Conservation (phyloP, 2,113 vertebrate genomes). For the Grus americana region DNA sequence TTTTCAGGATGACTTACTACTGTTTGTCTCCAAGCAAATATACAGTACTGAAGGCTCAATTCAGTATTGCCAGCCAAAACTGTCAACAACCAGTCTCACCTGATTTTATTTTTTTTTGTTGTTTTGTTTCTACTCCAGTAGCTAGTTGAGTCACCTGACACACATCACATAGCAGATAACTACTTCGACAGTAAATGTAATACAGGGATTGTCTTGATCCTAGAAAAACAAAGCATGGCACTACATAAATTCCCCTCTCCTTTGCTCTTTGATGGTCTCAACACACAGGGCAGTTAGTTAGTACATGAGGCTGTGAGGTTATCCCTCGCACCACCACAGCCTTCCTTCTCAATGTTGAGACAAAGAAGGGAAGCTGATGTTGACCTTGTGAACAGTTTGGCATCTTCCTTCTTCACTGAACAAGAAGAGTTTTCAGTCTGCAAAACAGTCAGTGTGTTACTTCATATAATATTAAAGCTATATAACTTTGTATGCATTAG, state of each 20-base stretch:
- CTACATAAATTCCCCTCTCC: background rate
- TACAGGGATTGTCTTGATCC: background rate
- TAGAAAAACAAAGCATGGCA: background rate
- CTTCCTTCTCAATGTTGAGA: background rate
- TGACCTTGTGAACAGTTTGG: background rate
- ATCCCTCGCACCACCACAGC: rapidly evolving
- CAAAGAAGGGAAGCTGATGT: background rate
- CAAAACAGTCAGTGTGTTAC: background rate
- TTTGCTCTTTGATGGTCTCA: background rate
- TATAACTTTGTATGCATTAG: background rate
- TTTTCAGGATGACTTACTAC: background rate
- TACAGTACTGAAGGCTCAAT: background rate
- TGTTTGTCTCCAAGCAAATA: background rate
- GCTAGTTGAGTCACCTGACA: background rate
- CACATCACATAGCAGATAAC: rapidly evolving
- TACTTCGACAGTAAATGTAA: background rate
- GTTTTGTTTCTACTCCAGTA: background rate
- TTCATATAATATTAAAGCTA: background rate
- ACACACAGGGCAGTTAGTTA: background rate
- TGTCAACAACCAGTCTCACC: background rate
- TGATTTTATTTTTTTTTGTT: background rate
- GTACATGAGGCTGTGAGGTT: background rate
- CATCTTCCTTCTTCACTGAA: background rate
- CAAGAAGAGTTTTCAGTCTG: background rate
- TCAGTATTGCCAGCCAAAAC: background rate